These are phyloP conservation scores for Patiria pectinifera DNA, from an alignment of 53 echinoderm and acorn worm genomes.

Conservation along the genomic window DNA sequence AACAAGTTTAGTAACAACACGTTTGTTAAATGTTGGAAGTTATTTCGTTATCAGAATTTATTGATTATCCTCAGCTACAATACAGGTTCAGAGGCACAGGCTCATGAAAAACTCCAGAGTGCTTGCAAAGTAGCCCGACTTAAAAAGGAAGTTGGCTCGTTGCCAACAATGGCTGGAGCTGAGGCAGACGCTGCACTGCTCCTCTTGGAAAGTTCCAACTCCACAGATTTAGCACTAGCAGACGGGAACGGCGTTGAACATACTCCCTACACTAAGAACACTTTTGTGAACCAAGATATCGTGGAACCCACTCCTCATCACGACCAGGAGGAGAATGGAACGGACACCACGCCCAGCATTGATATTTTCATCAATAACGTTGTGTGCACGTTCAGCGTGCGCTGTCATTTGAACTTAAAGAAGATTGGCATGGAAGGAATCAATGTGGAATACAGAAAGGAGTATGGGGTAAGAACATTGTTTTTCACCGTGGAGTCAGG, in stretches of 20 bases:
- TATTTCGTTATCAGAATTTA: too few species aligned
- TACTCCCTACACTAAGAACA: too few species aligned
- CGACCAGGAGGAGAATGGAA: conserved; percentile 18
- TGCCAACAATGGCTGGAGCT: conserved; percentile 46
- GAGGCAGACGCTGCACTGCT: conserved; percentile 50
- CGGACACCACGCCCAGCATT: conserved; percentile 67
- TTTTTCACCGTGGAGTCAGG: too few species aligned
- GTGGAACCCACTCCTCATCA: not conserved
- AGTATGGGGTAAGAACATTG: conserved; percentile 83
- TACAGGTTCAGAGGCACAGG: too few species aligned
- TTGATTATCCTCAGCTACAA: too few species aligned
- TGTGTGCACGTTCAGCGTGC: conserved; percentile 89
- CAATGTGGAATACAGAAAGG: conserved; percentile 95
- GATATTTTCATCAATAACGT: conserved; percentile 97
- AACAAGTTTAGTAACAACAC: too few species aligned
- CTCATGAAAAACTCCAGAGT: not conserved
- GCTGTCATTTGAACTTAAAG: conserved; percentile 91
- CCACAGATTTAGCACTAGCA: not conserved
- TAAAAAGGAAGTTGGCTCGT: not conserved
- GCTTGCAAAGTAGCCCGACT: not conserved
- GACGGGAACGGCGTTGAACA: not conserved
- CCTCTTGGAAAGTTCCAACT: conserved; percentile 33
- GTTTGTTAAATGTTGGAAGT: too few species aligned
- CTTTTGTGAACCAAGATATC: not conserved
- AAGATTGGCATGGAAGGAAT: conserved; percentile 84